Evolutionary conservation across 2,888 invertebrate species (phyloP).

Genomic region (Clunio marinus): DNA sequence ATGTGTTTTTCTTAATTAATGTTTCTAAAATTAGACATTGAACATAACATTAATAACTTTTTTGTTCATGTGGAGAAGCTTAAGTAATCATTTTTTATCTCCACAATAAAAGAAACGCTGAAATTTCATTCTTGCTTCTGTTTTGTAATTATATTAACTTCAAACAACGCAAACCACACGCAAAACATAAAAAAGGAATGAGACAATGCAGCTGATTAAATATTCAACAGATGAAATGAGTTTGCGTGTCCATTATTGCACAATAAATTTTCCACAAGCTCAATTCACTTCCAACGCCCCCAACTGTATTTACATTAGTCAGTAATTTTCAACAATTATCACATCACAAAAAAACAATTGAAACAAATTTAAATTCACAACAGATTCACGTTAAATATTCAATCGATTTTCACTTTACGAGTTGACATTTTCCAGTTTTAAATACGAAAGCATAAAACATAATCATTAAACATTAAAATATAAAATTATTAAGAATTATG

Average conservation of each 20-base stretch:
- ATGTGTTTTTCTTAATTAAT: too few relatives aligned
- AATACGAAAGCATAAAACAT: too few relatives aligned
- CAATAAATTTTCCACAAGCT: constrained; percentile 13
- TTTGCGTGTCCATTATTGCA: background rate
- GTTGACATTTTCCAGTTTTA: too few relatives aligned
- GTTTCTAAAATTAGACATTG: too few relatives aligned
- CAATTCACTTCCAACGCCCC: background rate
- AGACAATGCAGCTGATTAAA: constrained; percentile 31
- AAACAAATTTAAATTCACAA: background rate
- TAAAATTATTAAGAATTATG: background rate
- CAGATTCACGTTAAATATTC: too few relatives aligned
- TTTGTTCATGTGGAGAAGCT: too few relatives aligned
- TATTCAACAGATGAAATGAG: constrained; percentile 35
- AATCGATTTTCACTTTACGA: too few relatives aligned
- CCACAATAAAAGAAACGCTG: too few relatives aligned
- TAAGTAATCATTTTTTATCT: too few relatives aligned
- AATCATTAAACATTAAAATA: background rate
- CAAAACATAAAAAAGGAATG: background rate
- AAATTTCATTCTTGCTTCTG: too few relatives aligned
- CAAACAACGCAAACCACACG: background rate
- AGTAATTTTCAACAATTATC: constrained; percentile 36
- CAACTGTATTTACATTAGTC: constrained; percentile 24
- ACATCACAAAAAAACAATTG: background rate
- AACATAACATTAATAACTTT: too few relatives aligned
- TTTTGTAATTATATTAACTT: constrained; percentile 4